These are phyloP conservation scores for Atrichornis clamosus DNA, from an alignment of 2,113 vertebrate genomes.

Conservation along the genomic window DNA sequence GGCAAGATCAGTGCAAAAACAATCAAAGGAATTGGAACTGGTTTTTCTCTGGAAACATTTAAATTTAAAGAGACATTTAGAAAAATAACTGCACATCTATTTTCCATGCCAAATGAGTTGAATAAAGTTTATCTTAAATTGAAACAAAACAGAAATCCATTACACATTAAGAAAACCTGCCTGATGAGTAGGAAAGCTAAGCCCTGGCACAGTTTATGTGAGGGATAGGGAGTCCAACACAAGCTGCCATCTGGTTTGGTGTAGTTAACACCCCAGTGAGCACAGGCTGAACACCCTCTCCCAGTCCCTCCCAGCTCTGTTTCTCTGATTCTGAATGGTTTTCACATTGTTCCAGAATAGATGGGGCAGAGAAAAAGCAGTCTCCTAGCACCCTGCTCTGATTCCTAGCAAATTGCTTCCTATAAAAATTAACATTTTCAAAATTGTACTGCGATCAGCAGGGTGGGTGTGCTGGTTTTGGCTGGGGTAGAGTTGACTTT, in stretches of 20 bases:
- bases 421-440: neutral
- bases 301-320: neutral
- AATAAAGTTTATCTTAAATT: neutral
- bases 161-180: neutral
- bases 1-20: neutral
- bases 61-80: neutral
- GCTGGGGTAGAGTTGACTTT: neutral
- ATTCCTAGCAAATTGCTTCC: neutral
- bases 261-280: neutral
- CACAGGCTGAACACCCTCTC: neutral
- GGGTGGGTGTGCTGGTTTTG: neutral
- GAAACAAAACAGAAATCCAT: neutral
- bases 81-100: neutral
- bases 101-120: neutral
- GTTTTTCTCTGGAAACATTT: neutral
- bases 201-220: neutral
- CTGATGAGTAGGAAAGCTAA: neutral
- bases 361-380: neutral
- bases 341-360: neutral
- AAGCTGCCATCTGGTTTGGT: neutral
- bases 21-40: neutral
- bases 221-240: neutral
- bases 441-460: neutral
- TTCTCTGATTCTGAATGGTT: neutral
- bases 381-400: neutral